Evolutionary conservation across 2,888 invertebrate species (phyloP).

Genomic region (Leistus spinibarbis): DNA sequence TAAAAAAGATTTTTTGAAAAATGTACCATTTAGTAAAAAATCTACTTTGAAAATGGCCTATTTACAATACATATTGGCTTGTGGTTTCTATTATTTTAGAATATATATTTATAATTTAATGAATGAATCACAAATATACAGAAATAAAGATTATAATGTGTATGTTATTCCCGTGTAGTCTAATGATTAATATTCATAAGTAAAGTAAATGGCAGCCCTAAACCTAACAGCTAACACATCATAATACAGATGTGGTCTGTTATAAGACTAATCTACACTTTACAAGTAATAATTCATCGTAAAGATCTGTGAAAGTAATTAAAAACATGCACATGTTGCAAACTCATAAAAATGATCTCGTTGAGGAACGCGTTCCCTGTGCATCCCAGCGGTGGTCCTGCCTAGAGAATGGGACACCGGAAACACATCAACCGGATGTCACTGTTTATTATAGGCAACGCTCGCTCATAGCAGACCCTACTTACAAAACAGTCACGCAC

Average conservation of each 20-base stretch:
- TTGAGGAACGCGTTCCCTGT: background rate
- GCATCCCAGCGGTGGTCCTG: background rate
- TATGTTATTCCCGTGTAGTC: too few species aligned
- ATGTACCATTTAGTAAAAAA: too few species aligned
- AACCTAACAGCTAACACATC: too few species aligned
- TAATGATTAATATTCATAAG: too few species aligned
- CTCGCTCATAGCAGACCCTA: background rate
- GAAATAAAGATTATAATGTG: too few species aligned
- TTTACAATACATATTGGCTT: too few species aligned
- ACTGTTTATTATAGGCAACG: background rate
- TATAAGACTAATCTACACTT: background rate
- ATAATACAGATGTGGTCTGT: background rate
- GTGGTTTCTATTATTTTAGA: too few species aligned
- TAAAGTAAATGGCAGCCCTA: too few species aligned
- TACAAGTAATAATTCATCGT: background rate
- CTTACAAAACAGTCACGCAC: background rate
- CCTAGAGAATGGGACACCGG: background rate
- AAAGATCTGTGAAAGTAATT: background rate
- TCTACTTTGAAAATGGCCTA: too few species aligned
- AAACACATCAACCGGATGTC: background rate
- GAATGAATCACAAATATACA: too few species aligned
- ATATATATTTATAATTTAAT: too few species aligned
- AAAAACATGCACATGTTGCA: background rate
- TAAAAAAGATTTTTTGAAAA: too few species aligned
- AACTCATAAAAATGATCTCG: background rate